Percentiles rank a stretch among this genome's conserved stretches.
These are phyloP conservation scores for Oscheius sp. DNA, from an alignment of 2,888 invertebrate species.

Conservation along the genomic window DNA sequence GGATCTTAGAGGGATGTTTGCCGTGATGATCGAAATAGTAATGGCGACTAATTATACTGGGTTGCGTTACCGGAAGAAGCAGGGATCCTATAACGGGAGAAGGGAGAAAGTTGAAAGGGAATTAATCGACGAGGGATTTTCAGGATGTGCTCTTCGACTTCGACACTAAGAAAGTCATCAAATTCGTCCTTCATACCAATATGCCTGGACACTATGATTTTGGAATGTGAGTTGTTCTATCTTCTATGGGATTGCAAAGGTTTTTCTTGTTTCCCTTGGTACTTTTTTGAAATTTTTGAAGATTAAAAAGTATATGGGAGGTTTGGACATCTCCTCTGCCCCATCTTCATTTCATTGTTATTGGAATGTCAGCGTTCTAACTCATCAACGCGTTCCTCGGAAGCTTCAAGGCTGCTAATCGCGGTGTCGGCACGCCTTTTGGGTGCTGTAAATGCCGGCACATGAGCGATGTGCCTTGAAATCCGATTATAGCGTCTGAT, in stretches of 20 bases:
- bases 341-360: too few relatives aligned
- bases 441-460: slow-evolving; percentile 29
- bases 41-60: too few relatives aligned
- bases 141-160: slow-evolving; percentile 96
- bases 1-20: neutral
- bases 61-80: neutral
- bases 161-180: slow-evolving; percentile 89
- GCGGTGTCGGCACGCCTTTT: slow-evolving; percentile 29
- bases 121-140: slow-evolving; percentile 34
- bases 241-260: neutral
- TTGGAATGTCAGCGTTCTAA: too few relatives aligned
- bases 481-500: slow-evolving; percentile 27
- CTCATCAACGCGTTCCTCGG: neutral
- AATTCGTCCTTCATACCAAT: slow-evolving; percentile 96
- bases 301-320: too few relatives aligned
- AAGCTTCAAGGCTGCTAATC: neutral
- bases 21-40: too few relatives aligned
- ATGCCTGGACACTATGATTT: slow-evolving; percentile 99
- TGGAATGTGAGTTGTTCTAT: slow-evolving; percentile 81
- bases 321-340: too few relatives aligned
- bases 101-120: neutral
- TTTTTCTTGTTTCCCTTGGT: too few relatives aligned
- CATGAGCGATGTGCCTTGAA: slow-evolving; percentile 15
- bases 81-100: neutral
- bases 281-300: too few relatives aligned